Evolutionary conservation across 2,797 vertebrate species (phyloP), one percentile per base, ranked within the genome.

Genomic region (Tolypeutes matacus): DNA sequence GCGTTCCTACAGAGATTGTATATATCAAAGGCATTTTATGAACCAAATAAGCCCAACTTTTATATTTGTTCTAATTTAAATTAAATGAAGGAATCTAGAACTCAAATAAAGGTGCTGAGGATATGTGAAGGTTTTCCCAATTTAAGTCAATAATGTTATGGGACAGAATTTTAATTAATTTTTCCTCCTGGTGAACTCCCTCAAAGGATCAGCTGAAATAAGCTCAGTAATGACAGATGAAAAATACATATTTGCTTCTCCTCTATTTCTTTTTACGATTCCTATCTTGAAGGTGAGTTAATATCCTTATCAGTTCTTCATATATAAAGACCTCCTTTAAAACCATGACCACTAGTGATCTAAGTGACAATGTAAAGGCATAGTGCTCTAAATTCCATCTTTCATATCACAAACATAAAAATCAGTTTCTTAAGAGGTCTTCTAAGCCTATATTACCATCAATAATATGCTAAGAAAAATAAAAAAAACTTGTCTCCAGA

Each of bases 181-280:
- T 89, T 80, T 81, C 51, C 34, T 58, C 67, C 21, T 36, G 12
- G 53, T 81, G 23, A 94, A 75, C 67, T 92, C 65, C 75, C 64
- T 84, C 65, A 92, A 36, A 87, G 46, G 91, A 88, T 42, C 20
- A 90, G 53, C 18, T 81, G 23, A 92, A 95, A 23, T 72, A 95
- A 73, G 17, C 7, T 88, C 49, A 91, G 21, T 78, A 20, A 64
- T 42, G 69, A 81, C 2, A 67, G 23, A 75, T 46, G 83, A 77
- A 75, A 67, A 77, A 83, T 72, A 89, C 10, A 36, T 27, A 86
- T 65, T 80, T 80, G 12, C 20, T 83, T 91, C 56, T 89, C 39
- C 51, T 73, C 3, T 49, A 3, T 93, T 73, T 85, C 77, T 46
- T 89, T 56, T 83, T 56, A 23, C 67, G 75, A 62, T 51, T 72